These are phyloP conservation scores for Apamea crenata DNA, from an alignment of 2,888 invertebrate species.

Conservation along the genomic window DNA sequence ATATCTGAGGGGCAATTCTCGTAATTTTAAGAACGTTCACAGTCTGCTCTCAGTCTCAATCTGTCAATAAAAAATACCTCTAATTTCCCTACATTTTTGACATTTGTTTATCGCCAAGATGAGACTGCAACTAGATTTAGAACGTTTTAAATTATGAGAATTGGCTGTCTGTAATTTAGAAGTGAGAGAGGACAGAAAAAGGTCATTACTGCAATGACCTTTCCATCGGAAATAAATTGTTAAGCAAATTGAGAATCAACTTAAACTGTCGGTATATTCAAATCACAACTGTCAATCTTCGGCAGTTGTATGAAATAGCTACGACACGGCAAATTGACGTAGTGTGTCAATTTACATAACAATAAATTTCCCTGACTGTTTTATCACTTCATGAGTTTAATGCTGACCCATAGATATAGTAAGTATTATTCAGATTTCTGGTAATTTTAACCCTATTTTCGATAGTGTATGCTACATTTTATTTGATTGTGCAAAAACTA, in stretches of 20 bases:
- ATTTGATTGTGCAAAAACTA: conserved; percentile 28
- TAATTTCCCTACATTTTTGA: too few relatives aligned
- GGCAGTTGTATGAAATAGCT: neutral
- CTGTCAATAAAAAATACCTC: too few relatives aligned
- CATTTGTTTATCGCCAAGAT: too few relatives aligned
- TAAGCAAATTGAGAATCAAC: too few relatives aligned
- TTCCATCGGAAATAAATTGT: neutral
- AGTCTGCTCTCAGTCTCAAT: too few relatives aligned
- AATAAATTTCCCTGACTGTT: neutral
- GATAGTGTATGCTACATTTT: neutral
- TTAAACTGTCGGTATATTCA: too few relatives aligned
- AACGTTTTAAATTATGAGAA: too few relatives aligned
- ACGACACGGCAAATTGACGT: neutral
- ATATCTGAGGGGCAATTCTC: too few relatives aligned
- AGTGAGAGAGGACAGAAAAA: neutral
- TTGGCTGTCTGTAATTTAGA: neutral
- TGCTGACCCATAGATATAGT: neutral
- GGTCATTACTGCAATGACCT: neutral
- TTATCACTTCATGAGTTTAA: neutral
- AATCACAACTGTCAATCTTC: too few relatives aligned
- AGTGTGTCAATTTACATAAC: neutral
- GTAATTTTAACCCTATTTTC: neutral
- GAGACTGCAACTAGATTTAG: too few relatives aligned
- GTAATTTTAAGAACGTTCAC: too few relatives aligned
- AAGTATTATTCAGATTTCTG: neutral